Evolutionary conservation across 2,113 vertebrate species (phyloP).

Genomic region (Pollachius pollachius): DNA sequence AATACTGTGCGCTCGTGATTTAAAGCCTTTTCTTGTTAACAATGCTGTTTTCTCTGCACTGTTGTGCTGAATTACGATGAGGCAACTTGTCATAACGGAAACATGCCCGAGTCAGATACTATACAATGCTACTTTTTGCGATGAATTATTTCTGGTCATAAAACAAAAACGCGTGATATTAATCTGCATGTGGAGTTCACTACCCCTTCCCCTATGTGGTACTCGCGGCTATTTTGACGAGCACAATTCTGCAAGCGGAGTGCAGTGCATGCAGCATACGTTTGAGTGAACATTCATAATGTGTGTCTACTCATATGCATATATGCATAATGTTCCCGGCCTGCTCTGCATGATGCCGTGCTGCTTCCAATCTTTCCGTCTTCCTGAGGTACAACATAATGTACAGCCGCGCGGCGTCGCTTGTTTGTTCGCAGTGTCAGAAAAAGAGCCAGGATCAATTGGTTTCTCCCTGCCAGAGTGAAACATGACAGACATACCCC

Average conservation of each 20-base stretch:
- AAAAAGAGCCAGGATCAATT: slow-evolving; percentile 74
- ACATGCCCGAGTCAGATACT: slow-evolving; percentile 48
- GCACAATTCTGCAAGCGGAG: slow-evolving; percentile 45
- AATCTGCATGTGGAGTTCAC: slow-evolving; percentile 35
- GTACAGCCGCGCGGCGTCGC: slow-evolving; percentile 61
- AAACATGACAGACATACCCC: slow-evolving; percentile 77
- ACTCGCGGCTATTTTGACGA: slow-evolving; percentile 62
- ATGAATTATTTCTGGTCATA: slow-evolving; percentile 65
- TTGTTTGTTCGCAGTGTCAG: slow-evolving; percentile 71
- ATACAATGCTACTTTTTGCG: slow-evolving; percentile 52
- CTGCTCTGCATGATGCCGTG: slow-evolving; percentile 20
- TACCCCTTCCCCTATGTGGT: slow-evolving; percentile 52
- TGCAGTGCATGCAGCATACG: slow-evolving; percentile 16
- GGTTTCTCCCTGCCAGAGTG: slow-evolving; percentile 71
- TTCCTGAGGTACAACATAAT: slow-evolving; percentile 56
- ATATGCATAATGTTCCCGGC: slow-evolving; percentile 51
- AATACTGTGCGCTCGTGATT: slow-evolving; percentile 74
- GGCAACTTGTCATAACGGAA: slow-evolving; percentile 63
- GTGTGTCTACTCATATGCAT: slow-evolving; percentile 40
- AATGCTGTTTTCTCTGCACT: slow-evolving; percentile 69
- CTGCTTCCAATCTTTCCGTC: slow-evolving; percentile 42
- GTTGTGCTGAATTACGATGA: slow-evolving; percentile 69
- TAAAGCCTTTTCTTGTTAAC: slow-evolving; percentile 79
- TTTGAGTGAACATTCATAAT: slow-evolving; percentile 36
- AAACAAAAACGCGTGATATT: slow-evolving; percentile 45